A percentile compares a stretch with the other conserved stretches of the same genome.
Conservation (phyloP, 1,140 invertebrate species). For the Prorops nasuta region DNA sequence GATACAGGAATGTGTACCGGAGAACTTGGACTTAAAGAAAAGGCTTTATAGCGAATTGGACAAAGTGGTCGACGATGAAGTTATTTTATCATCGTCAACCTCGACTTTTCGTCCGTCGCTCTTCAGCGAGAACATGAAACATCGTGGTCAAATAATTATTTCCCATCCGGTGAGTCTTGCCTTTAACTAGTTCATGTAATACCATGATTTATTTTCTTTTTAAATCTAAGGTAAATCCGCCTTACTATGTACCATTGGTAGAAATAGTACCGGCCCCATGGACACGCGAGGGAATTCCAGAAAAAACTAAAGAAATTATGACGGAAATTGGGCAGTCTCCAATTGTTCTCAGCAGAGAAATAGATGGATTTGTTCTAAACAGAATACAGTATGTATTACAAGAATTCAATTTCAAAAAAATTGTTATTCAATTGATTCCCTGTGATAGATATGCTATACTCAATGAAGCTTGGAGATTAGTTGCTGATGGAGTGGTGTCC, state of each 20-base stretch:
- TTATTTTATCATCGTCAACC: slow-evolving; percentile 86
- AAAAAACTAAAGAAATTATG: slow-evolving; percentile 75
- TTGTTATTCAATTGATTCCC: slow-evolving; percentile 8
- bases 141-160: slow-evolving; percentile 74
- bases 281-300: slow-evolving; percentile 71
- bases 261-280: slow-evolving; percentile 93
- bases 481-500: slow-evolving; percentile 78
- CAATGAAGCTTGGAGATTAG: slow-evolving; percentile 88
- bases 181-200: no score
- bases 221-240: slow-evolving; percentile 90
- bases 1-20: slow-evolving; percentile 90
- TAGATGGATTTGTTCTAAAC: slow-evolving; percentile 91
- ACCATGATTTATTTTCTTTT: no score
- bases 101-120: slow-evolving; percentile 86
- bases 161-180: slow-evolving; percentile 83
- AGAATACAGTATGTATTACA: slow-evolving; percentile 73
- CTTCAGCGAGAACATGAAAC: slow-evolving; percentile 77
- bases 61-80: slow-evolving; percentile 66
- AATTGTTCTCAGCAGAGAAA: slow-evolving; percentile 79
- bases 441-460: slow-evolving; percentile 85
- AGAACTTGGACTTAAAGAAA: slow-evolving; percentile 81
- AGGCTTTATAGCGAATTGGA: slow-evolving; percentile 80
- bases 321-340: slow-evolving; percentile 87
- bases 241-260: slow-evolving; percentile 91
- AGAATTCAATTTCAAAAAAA: background rate